Conservation (phyloP, 2,888 invertebrate genomes). For the Nemurella pictetii region DNA sequence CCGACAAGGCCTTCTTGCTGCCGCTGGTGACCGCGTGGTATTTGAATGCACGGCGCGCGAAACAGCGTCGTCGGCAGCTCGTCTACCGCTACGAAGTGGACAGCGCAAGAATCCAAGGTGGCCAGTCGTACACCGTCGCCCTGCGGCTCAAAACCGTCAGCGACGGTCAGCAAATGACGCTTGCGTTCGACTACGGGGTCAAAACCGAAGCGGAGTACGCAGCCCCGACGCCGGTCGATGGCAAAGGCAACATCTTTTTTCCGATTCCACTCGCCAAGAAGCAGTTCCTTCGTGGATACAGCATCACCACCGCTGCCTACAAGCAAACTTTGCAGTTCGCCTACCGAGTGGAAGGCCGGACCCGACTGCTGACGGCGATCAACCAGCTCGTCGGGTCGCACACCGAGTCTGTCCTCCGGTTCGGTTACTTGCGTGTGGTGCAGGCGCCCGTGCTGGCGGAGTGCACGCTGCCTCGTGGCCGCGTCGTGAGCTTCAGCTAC, state of each 20-base stretch:
- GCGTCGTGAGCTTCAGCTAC: background rate
- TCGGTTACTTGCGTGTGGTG: background rate
- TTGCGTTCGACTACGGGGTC: background rate
- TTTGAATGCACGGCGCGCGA: background rate
- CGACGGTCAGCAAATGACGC: background rate
- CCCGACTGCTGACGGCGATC: background rate
- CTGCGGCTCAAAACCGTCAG: background rate
- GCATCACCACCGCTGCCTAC: background rate
- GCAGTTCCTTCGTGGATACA: background rate
- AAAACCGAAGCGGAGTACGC: background rate
- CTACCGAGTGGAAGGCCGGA: background rate
- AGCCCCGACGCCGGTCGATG: background rate
- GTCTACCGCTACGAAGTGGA: background rate
- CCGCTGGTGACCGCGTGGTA: background rate
- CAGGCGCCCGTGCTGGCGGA: background rate
- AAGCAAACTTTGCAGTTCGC: background rate
- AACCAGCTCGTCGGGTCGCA: background rate
- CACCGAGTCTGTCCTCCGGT: background rate
- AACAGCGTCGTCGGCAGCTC: background rate
- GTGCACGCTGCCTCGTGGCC: background rate
- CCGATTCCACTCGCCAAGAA: background rate
- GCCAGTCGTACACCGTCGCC: background rate
- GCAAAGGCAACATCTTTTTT: background rate
- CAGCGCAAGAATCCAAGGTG: background rate
- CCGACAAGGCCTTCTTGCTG: background rate